Conservation (phyloP, 2,888 invertebrate genomes). For the Hybos culiciformis region DNA sequence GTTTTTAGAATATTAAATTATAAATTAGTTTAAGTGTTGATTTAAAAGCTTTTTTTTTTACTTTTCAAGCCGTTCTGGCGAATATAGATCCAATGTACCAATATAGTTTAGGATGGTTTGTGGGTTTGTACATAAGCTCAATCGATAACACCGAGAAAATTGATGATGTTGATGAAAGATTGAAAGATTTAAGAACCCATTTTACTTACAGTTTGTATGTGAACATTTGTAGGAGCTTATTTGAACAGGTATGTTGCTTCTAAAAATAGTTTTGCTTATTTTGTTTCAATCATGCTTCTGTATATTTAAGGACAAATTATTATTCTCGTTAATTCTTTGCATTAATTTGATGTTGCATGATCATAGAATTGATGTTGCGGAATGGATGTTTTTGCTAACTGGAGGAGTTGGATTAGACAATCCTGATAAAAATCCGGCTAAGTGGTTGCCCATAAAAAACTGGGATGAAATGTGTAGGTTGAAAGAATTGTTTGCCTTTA, state of each 20-base stretch:
- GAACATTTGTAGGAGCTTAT: constrained; percentile 85
- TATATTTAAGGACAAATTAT: constrained; percentile 85
- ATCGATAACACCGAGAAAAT: constrained; percentile 77
- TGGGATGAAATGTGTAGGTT: constrained; percentile 68
- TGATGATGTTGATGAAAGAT: constrained; percentile 63
- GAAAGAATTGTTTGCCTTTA: constrained; percentile 35
- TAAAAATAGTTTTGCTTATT: constrained; percentile 1
- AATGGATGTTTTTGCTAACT: constrained; percentile 79
- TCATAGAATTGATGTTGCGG: constrained; percentile 43
- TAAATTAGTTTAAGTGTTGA: no score
- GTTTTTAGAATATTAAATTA: no score
- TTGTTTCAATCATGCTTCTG: no score
- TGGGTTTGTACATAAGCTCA: constrained; percentile 69
- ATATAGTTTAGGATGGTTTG: constrained; percentile 89
- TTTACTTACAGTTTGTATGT: constrained; percentile 83
- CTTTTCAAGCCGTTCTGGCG: constrained; percentile 58
- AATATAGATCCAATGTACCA: constrained; percentile 97
- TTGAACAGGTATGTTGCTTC: constrained; percentile 51
- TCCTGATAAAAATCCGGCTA: constrained; percentile 51
- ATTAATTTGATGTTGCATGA: constrained; percentile 56
- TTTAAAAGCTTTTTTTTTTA: no score
- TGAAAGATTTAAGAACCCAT: constrained; percentile 58
- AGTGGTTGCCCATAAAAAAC: constrained; percentile 55
- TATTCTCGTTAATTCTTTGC: constrained; percentile 67
- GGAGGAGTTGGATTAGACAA: constrained; percentile 73